Base-by-base conservation (phyloP, 2,113 vertebrate species). In the Centrocercus urophasianus region DNA sequence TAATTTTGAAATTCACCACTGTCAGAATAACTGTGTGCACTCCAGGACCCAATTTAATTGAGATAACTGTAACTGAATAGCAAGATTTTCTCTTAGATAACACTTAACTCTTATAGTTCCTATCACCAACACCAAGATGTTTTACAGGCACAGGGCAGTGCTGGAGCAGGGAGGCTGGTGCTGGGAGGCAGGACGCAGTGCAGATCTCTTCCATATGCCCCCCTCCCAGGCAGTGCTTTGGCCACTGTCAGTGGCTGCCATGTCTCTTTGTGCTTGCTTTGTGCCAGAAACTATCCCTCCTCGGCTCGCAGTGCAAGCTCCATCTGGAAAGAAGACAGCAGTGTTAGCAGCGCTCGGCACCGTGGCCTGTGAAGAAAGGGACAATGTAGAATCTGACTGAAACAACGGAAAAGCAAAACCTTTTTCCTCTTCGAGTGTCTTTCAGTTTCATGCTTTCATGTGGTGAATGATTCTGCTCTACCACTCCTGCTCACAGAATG, bases 261-360 rank as follows among this genome's bases (percentile, higher is more conserved):
- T 15, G 1, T 13, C 7, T 13, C 10, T 38, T 38, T 2, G 0
- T 14, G 4, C 56, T 4, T 10, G 16, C 27, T n/a, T 36, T 28
- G 4, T 9, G 43, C 32, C 19, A 13, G 57, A 30, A 47, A 9
- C 1, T 27, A 4, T 32, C 42, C 18, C 36, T 40, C 27, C 2
- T 14, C 4, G 1, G 11, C 61, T 28, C 13, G 27, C 14, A 32
- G 9, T 21, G 57, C 25, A 8, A 65, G 20, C 13, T 12, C 32
- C 24, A 5, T 22, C 57, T 21, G 36, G 43, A 50, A 52, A 24
- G n/a, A 30, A 40, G 36, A 30, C n/a, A 25, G 40, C 14, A 14
- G 9, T 24, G 24, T 38, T 20, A 38, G 38, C 13, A 34, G 40
- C 4, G 1, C 22, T 7, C 3, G 28, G 48, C 42, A 20, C 50